Base-by-base conservation (phyloP, 2,113 vertebrate species). In the Tetrao urogallus region DNA sequence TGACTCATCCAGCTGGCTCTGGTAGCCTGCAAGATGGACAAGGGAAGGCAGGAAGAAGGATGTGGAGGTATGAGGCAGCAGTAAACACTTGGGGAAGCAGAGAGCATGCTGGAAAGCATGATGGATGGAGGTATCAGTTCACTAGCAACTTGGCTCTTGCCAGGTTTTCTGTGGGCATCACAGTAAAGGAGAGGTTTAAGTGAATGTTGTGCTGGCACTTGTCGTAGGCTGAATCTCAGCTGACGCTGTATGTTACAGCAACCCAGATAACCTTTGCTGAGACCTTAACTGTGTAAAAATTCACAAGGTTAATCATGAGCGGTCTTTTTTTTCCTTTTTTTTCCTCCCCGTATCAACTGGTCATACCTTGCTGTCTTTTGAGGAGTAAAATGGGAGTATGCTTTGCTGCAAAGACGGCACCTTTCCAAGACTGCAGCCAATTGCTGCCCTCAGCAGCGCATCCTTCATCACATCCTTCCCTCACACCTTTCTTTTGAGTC, bases 401-500 rank as follows among this genome's bases (percentile, higher is more conserved):
- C 73, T 60, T 89, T 72, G 48, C 60, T 82, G 48, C 74, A 61
- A 58, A 79, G 45, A 40, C 48, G 52, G 21, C 22, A 14, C 82
- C 22, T 28, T 73, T 89, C 56, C 34, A 58, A 66, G 58, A 20
- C 21, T 76, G 48, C 64, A 28, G 19, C 40, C 78, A 45, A 54
- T 24, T 36, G 24, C 1, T 83, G 58, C 58, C 22, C n/a, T 84
- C 20, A 50, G 83, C 57, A 92, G 58, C 20, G 7, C 24, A 17
- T 63, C 61, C 0, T 0, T 63, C 36, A 91, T 34, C 32, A 21
- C 17, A 24, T 47, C 60, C 11, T 85, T 43, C 58, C 14, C 84
- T 43, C 50, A 42, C 40, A 52, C 38, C 67, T 87, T 90, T 76
- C 54, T 84, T 94, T 34, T 54, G 27, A 75, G 43, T 77, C 77